phyloP scores from a whole-genome alignment of 1,140 invertebrate genomes.

The Monochamus saltuarius region DNA sequence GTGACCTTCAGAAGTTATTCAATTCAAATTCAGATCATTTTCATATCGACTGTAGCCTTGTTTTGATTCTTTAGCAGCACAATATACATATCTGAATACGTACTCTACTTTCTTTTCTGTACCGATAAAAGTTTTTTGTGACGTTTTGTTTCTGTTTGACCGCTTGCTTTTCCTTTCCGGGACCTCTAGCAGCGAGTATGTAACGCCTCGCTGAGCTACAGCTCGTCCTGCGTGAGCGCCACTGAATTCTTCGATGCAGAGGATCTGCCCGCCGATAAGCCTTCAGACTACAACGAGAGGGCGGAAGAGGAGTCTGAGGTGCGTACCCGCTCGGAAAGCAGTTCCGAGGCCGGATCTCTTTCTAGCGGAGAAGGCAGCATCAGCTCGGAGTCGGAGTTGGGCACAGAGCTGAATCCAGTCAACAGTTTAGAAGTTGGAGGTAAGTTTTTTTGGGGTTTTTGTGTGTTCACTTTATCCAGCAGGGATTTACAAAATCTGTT shows the following conservation, averaged over 20 bases:
- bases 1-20: too few relatives aligned
- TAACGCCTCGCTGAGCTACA: slow-evolving; percentile 69
- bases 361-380: slow-evolving; percentile 67
- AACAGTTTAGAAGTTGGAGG: slow-evolving; percentile 44
- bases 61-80: too few relatives aligned
- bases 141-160: too few relatives aligned
- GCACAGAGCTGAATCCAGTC: slow-evolving; percentile 54
- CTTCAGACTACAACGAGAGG: slow-evolving; percentile 18
- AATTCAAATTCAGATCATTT: too few relatives aligned
- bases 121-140: too few relatives aligned
- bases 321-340: slow-evolving; percentile 58
- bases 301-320: slow-evolving; percentile 34
- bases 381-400: slow-evolving; percentile 67
- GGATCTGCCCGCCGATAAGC: slow-evolving; percentile 53
- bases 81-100: too few relatives aligned
- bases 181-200: slow-evolving; percentile 53
- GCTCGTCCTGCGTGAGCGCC: slow-evolving; percentile 75
- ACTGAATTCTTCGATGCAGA: slow-evolving; percentile 86
- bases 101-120: too few relatives aligned
- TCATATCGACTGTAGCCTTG: too few relatives aligned
- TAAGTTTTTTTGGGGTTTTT: slow-evolving; percentile 24
- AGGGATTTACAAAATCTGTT: too few relatives aligned
- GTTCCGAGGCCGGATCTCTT: slow-evolving; percentile 65
- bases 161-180: too few relatives aligned
- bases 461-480: slow-evolving; percentile 10